Percentiles rank a stretch among this genome's conserved stretches.
Conservation (phyloP, 2,113 vertebrate species). For the Verasper variegatus region DNA sequence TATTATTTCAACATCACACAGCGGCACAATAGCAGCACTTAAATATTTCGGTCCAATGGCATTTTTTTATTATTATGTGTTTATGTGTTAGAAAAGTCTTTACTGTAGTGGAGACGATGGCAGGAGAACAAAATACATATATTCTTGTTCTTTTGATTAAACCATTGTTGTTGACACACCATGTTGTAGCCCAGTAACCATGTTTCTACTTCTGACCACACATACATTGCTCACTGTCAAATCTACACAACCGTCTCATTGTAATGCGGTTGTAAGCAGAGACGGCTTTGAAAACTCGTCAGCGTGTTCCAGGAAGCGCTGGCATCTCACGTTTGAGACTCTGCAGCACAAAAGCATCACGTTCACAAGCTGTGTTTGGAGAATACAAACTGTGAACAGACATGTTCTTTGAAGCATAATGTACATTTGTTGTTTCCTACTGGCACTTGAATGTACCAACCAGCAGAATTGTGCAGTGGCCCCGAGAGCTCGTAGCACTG, state of each 20-base stretch:
- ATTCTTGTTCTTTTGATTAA: background rate
- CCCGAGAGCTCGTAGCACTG: too few species aligned
- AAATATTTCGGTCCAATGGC: background rate
- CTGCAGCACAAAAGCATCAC: background rate
- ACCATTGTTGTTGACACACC: background rate
- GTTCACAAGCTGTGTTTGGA: background rate
- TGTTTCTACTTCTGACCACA: background rate
- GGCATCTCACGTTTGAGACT: background rate
- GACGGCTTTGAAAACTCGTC: background rate
- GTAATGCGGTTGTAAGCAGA: background rate
- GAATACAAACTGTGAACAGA: background rate
- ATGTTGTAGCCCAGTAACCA: background rate
- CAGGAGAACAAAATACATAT: background rate
- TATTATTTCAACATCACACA: conserved; percentile 10
- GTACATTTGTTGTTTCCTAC: background rate
- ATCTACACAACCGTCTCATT: background rate
- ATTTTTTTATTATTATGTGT: too few species aligned
- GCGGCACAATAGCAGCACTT: background rate
- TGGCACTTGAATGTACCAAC: background rate
- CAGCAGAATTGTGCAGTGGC: background rate
- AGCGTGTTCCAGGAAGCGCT: background rate
- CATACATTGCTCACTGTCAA: background rate
- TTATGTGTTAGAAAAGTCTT: background rate
- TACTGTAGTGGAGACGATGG: background rate
- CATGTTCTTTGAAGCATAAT: background rate